A percentile compares a stretch with the other conserved stretches of the same genome.
Evolutionary conservation across 2,888 invertebrate genomes (phyloP).

Genomic region (Eupsilia transversa): DNA sequence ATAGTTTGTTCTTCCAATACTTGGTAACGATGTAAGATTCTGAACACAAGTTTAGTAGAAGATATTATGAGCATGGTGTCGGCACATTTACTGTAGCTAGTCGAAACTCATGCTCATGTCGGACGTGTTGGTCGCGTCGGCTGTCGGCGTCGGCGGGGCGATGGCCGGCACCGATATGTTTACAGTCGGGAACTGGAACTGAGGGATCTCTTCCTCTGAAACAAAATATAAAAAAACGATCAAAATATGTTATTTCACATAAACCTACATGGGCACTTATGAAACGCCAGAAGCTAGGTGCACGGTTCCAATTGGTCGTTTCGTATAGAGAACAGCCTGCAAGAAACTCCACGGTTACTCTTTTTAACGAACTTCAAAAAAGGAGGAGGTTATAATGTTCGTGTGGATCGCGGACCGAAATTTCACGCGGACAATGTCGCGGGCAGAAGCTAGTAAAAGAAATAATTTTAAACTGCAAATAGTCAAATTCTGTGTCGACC

Average conservation of each 20-base stretch:
- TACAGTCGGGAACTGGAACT: conserved; percentile 86
- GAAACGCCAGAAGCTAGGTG: too few species aligned
- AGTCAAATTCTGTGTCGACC: too few species aligned
- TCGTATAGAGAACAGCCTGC: too few species aligned
- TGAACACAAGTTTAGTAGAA: background rate
- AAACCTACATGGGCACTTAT: background rate
- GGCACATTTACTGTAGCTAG: conserved; percentile 58
- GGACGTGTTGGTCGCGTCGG: conserved; percentile 79
- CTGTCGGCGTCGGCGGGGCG: conserved; percentile 59
- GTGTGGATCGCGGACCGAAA: too few species aligned
- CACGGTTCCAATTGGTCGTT: too few species aligned
- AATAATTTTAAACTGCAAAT: too few species aligned
- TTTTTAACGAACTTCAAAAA: too few species aligned
- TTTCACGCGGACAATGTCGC: too few species aligned
- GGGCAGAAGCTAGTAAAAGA: too few species aligned
- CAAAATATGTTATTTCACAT: background rate
- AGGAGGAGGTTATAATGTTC: too few species aligned
- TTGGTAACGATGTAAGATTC: background rate
- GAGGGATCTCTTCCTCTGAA: conserved; percentile 87
- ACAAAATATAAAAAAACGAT: conserved; percentile 10
- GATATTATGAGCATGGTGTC: background rate
- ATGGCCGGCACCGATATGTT: conserved; percentile 72
- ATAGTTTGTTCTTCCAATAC: background rate
- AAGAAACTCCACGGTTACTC: too few species aligned
- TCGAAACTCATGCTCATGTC: conserved; percentile 91